Percentiles rank a stretch among this genome's conserved stretches.
These are phyloP conservation scores for Ceratitis capitata DNA, from an alignment of 1,140 invertebrate genomes.

Conservation along the genomic window DNA sequence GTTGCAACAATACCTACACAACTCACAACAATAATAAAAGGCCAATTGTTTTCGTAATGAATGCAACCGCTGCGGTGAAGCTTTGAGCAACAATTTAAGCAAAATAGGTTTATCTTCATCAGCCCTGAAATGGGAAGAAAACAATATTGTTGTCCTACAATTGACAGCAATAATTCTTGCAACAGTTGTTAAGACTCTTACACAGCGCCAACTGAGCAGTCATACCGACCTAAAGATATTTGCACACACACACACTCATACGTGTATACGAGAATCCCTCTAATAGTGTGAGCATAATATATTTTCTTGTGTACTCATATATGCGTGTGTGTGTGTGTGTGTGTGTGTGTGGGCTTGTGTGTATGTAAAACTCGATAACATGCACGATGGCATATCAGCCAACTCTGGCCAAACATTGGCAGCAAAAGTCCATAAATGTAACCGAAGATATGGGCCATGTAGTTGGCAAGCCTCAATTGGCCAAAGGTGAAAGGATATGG, in stretches of 20 bases:
- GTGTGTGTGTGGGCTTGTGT: too few relatives aligned
- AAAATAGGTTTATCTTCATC: slow-evolving; percentile 48
- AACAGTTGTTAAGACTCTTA: background rate
- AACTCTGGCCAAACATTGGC: slow-evolving; percentile 38
- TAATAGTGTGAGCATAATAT: too few relatives aligned
- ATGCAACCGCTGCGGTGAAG: background rate
- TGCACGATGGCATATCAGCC: background rate
- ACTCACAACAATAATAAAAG: background rate
- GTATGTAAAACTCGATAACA: background rate
- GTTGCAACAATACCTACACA: background rate
- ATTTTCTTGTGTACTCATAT: too few relatives aligned
- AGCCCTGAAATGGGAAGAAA: background rate
- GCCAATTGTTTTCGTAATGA: background rate
- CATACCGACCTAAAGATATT: background rate
- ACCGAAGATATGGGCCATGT: slow-evolving; percentile 32
- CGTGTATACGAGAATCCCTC: too few relatives aligned
- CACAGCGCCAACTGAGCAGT: background rate
- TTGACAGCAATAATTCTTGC: slow-evolving; percentile 56
- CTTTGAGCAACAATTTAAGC: slow-evolving; percentile 7
- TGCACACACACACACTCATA: background rate
- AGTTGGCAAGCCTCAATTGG: slow-evolving; percentile 22
- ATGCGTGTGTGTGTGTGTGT: too few relatives aligned
- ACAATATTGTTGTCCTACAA: slow-evolving; percentile 44
- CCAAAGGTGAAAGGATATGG: background rate
- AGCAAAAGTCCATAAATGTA: slow-evolving; percentile 39